phyloP scores from a whole-genome alignment of 2,797 vertebrate genomes.

The Microchirus variegatus region DNA sequence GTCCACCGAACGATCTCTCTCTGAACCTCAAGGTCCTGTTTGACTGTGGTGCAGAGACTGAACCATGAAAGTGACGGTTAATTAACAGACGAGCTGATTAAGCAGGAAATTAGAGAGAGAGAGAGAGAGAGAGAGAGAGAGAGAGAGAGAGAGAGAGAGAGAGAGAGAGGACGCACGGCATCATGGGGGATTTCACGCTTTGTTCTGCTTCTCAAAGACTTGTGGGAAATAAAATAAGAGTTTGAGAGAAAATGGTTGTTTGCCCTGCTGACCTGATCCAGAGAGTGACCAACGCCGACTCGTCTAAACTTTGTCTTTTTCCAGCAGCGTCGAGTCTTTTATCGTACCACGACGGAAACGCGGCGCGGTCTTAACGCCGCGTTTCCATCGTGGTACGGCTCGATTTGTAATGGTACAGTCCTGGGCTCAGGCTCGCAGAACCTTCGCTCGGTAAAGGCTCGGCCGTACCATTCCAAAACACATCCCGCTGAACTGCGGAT shows the following conservation, averaged over 20 bases:
- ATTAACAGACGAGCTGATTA: constrained; percentile 5
- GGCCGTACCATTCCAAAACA: no score
- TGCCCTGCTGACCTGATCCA: no score
- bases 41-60: not conserved
- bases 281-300: no score
- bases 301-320: no score
- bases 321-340: no score
- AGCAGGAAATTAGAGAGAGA: not conserved
- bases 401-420: no score
- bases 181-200: not conserved
- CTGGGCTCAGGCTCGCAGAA: no score
- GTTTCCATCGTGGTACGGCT: no score
- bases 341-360: no score
- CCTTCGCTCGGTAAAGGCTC: no score
- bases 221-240: not conserved
- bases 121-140: not conserved
- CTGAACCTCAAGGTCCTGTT: not conserved
- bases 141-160: not conserved
- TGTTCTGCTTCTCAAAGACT: not conserved
- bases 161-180: not conserved
- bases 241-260: not conserved
- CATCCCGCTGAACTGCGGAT: no score
- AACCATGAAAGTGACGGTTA: not conserved
- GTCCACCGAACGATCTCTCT: not conserved
- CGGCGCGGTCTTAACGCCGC: no score